These are phyloP conservation scores for Cromileptes altivelis DNA, from an alignment of 2,113 vertebrate species.

Conservation along the genomic window DNA sequence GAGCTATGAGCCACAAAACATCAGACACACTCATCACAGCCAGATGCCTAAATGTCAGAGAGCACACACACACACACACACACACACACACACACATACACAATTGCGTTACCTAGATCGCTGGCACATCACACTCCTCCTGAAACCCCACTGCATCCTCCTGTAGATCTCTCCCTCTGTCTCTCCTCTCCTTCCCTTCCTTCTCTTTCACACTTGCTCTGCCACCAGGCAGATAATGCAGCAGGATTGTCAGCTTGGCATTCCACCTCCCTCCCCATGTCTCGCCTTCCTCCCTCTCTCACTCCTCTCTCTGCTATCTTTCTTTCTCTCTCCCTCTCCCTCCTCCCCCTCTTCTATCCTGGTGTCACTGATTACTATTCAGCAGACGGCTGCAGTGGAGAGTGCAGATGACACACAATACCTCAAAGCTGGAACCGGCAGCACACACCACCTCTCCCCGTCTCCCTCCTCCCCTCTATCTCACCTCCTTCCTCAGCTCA, in stretches of 20 bases:
- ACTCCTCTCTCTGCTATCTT: constrained; percentile 46
- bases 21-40: constrained; percentile 12
- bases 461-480: constrained; percentile 58
- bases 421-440: constrained; percentile 88
- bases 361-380: constrained; percentile 90
- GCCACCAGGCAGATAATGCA: constrained; percentile 86
- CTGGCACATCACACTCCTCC: constrained; percentile 48
- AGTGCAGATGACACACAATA: constrained; percentile 90
- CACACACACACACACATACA: constrained; percentile 16
- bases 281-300: constrained; percentile 75
- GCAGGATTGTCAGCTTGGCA: constrained; percentile 87
- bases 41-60: constrained; percentile 39
- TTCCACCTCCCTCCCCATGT: constrained; percentile 80
- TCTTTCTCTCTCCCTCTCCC: constrained; percentile 10
- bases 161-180: constrained; percentile 48
- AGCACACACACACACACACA: constrained; percentile 13
- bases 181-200: constrained; percentile 53
- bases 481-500: constrained; percentile 49
- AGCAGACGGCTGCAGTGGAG: constrained; percentile 90
- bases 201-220: constrained; percentile 71
- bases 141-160: constrained; percentile 62
- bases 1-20: constrained; percentile 20
- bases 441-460: constrained; percentile 71
- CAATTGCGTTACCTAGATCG: constrained; percentile 58
- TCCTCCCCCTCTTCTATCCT: constrained; percentile 56